phyloP scores from a whole-genome alignment of 2,888 invertebrate genomes.

The Bugula neritina region DNA sequence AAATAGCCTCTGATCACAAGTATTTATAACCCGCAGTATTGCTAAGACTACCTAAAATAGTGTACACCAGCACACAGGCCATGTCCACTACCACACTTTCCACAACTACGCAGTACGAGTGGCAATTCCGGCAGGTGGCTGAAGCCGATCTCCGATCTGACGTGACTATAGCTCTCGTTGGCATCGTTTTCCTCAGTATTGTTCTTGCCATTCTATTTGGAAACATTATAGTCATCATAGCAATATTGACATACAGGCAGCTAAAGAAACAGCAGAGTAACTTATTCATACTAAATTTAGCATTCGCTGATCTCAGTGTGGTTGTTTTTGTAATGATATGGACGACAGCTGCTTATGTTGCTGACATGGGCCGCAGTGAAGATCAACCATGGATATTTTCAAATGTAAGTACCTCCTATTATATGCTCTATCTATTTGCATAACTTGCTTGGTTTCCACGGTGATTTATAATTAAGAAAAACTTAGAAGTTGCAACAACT shows the following conservation, averaged over 20 bases:
- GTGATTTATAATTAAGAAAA: too few species aligned
- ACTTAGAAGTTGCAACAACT: too few species aligned
- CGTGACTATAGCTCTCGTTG: neutral
- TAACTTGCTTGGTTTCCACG: too few species aligned
- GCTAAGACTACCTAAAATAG: neutral
- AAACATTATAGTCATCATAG: slow-evolving; percentile 41
- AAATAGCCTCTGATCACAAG: neutral
- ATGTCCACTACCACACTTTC: neutral
- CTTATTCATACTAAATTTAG: slow-evolving; percentile 44
- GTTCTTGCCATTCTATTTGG: slow-evolving; percentile 37
- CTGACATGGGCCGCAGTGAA: slow-evolving; percentile 31
- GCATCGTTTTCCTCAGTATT: slow-evolving; percentile 31
- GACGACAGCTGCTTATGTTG: slow-evolving; percentile 34
- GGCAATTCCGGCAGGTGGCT: neutral
- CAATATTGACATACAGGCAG: slow-evolving; percentile 32
- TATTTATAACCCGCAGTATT: neutral
- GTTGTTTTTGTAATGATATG: slow-evolving; percentile 43
- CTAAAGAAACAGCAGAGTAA: slow-evolving; percentile 40
- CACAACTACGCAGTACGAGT: neutral
- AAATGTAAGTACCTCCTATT: slow-evolving; percentile 1
- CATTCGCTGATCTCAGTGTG: slow-evolving; percentile 40
- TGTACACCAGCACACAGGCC: too few species aligned
- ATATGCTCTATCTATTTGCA: too few species aligned
- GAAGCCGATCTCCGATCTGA: neutral
- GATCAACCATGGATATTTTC: neutral